Base-by-base conservation (phyloP, 2,113 vertebrate genomes). In the Upupa epops region DNA sequence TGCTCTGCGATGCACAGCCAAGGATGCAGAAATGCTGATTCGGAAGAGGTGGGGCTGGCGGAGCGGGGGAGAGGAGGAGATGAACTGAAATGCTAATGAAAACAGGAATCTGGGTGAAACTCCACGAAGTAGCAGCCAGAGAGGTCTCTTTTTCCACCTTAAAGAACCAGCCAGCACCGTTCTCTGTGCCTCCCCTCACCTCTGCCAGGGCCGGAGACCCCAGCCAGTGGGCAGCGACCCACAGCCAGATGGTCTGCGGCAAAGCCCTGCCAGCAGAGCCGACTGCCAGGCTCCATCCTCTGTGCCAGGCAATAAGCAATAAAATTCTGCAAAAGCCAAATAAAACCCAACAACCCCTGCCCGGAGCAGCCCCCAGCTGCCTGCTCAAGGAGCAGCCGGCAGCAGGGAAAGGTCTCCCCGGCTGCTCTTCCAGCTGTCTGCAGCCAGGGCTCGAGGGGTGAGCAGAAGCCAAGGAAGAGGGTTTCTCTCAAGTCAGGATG, bases 1-100 rank as follows among this genome's bases (percentile, higher is more conserved):
- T 3, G 51, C 78, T 78, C 66, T 4, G 83, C 5, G 63, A 56
- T 55, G 86, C 89, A 18, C 83, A 6, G 48, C 20, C 28, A 56
- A 46, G 73, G 94, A 92, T 73, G 93, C 78, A 79, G 89, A 87
- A 59, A 89, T 42, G 94, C 91, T 15, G 87, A 52, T 26, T 68
- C 10, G 48, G 70, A 95, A 89, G 94, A 93, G 95, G 91, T 92
- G 95, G 95, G 83, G 92, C 86, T 29, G 89, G 66, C 13, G 17
- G 36, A 6, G 26, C 22, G 22, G 45, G 51, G 21, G 83, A 83
- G 85, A 78, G 86, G 90, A 93, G 64, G 92, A 76, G 76, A 74
- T 83, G 76, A 46, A 80, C 80, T n/a, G 80, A 77, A 71, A 79
- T 29, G 69, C 76, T 90, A 75, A 92, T 75, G 86, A 6, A 82